Base-by-base conservation (phyloP, 1,140 invertebrate genomes). In the Calephelis nemesis region DNA sequence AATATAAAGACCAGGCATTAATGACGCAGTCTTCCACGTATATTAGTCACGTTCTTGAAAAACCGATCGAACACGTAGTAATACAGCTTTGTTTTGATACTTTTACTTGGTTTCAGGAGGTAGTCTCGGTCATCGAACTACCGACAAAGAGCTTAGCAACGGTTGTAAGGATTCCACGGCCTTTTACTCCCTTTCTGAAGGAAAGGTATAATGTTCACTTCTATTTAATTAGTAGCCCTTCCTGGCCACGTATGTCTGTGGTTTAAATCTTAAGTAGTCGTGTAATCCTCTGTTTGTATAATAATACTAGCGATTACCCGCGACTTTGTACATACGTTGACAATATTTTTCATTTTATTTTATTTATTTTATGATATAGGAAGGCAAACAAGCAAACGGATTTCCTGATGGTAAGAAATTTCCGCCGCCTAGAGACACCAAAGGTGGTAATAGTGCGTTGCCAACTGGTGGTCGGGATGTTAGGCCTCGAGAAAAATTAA, bases 91-190 rank as follows among this genome's bases (percentile, higher is more conserved):
- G 76, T 84, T 85, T 79, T 81, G 74, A 83, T 85, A 76, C 73
- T 79, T 82, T 83, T 82, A 74, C 74, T 66, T 72, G 77, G 74
- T 87, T 84, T 85, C 86, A 87, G 85, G 80, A 87, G 74, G 82
- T 80, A 83, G 75, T 82, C 69, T 68, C 74, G 80, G 88, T 91
- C 88, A 81, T 81, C 82, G 88, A 88, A 88, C 88, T 91, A 84
- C 85, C 86, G 85, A 85, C 85, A 82, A 74, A 81, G 80, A 84
- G 87, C 87, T 89, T 88, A 87, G 83, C 81, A 83, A 82, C 86
- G 87, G 81, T 91, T 87, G 88, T 89, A 87, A 87, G 88, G 88
- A 91, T 91, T 91, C 88, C 82, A 88, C 87, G 88, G 85, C 84
- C 88, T 91, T 91, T 91, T 89, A 84, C 87, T 82, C 68, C 49